phyloP scores from a whole-genome alignment of 2,888 invertebrate genomes.

The Saturnia japonica region DNA sequence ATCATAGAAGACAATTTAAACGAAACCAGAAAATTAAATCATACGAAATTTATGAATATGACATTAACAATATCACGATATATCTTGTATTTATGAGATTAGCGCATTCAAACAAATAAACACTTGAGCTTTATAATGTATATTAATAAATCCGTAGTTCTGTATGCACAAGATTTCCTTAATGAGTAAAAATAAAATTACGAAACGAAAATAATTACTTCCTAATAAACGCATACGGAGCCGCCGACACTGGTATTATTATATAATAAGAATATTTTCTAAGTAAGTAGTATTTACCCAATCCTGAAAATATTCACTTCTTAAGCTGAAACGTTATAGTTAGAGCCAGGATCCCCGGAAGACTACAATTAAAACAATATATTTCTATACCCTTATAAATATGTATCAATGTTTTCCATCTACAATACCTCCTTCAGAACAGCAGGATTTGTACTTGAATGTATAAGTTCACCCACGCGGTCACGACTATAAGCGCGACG shows the following conservation, averaged over 20 bases:
- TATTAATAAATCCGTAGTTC: too few relatives aligned
- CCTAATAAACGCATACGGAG: too few relatives aligned
- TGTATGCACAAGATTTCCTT: too few relatives aligned
- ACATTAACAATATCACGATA: too few relatives aligned
- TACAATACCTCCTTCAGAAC: conserved; percentile 31
- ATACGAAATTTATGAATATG: not conserved
- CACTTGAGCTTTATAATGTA: too few relatives aligned
- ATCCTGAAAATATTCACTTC: not conserved
- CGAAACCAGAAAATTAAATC: not conserved
- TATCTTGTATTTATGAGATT: too few relatives aligned
- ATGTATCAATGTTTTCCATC: conserved; percentile 20
- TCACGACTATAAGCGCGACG: conserved; percentile 51
- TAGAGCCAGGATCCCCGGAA: not conserved
- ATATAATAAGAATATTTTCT: not conserved
- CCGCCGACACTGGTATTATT: too few relatives aligned
- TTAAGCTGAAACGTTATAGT: not conserved
- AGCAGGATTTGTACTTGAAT: conserved; percentile 37
- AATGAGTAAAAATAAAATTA: too few relatives aligned
- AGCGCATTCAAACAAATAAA: too few relatives aligned
- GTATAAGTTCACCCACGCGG: conserved; percentile 61
- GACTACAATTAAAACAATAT: not conserved
- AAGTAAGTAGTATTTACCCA: not conserved
- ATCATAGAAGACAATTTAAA: not conserved
- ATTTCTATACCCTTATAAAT: not conserved
- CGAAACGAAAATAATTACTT: too few relatives aligned